These are phyloP conservation scores for Epinotia bilunana DNA, from an alignment of 2,888 invertebrate species.

Conservation along the genomic window DNA sequence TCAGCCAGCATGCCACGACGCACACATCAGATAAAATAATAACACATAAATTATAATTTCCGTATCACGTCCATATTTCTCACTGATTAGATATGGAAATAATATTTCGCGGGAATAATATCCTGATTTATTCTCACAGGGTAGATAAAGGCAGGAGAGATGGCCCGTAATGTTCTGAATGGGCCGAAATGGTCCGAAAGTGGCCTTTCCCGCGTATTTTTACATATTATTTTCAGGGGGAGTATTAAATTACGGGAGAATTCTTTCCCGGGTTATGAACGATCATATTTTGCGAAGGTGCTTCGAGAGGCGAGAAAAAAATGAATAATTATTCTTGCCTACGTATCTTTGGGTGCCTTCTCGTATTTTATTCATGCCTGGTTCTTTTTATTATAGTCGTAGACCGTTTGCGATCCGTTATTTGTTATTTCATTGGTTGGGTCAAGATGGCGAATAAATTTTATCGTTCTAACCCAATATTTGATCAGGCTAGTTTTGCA, in stretches of 20 bases:
- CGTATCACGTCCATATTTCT: slow-evolving; percentile 44
- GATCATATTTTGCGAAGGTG: slow-evolving; percentile 45
- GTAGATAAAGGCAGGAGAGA: slow-evolving; percentile 48
- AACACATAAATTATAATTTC: slow-evolving; percentile 41
- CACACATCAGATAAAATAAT: slow-evolving; percentile 37
- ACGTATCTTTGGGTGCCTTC: slow-evolving; percentile 32
- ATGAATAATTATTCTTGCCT: slow-evolving; percentile 45
- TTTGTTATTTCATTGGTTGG: slow-evolving; percentile 19
- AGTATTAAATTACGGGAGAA: slow-evolving; percentile 48
- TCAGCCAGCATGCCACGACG: slow-evolving; percentile 7
- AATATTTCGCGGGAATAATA: slow-evolving; percentile 46
- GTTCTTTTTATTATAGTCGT: slow-evolving; percentile 35
- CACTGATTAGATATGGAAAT: slow-evolving; percentile 50
- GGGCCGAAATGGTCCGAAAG: slow-evolving; percentile 46
- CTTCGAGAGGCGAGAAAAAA: slow-evolving; percentile 43
- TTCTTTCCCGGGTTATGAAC: slow-evolving; percentile 46
- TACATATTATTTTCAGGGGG: slow-evolving; percentile 47
- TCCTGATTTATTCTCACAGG: slow-evolving; percentile 47
- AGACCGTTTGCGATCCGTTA: slow-evolving; percentile 27
- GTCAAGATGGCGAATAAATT: neutral
- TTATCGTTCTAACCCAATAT: slow-evolving; percentile 6
- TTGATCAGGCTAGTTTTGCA: slow-evolving; percentile 3
- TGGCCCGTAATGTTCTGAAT: slow-evolving; percentile 47
- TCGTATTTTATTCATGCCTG: slow-evolving; percentile 40
- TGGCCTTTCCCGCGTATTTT: slow-evolving; percentile 47